Base-by-base conservation (phyloP, 2,888 invertebrate genomes). In the Dasysyrphus tricinctus region DNA sequence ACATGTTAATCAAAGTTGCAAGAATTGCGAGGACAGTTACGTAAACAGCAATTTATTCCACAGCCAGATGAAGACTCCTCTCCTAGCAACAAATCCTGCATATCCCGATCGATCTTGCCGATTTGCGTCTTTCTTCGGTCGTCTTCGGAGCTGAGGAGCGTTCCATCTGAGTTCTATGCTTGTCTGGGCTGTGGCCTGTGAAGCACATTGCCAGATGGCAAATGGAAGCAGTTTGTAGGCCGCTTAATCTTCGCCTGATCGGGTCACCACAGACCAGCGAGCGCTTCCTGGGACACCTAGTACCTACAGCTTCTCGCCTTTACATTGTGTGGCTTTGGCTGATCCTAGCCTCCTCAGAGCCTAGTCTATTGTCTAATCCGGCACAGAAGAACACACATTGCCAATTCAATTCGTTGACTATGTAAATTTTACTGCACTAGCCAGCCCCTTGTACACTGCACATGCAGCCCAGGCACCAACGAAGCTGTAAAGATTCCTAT, bases 1-100 rank as follows among this genome's bases (percentile, higher is more conserved):
- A 86, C 86, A 86, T 86, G 86, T 86, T 86, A 86, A 86, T 86
- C 86, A 86, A 86, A 82, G 86, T 78, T 79, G 74, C 78, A 82
- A 67, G 86, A 81, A 86, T 86, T 86, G 86, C 86, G 67, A 86
- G 78, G 86, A 86, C 86, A 86, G 81, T 86, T 86, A 82, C 75
- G 82, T 86, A 73, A 86, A 86, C 86, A 81, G 82, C 82, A 86
- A 86, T 86, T 82, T 86, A 86, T 86, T 86, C 81, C 47, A 65
- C 44, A 70, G 49, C 63, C 11, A 76, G 56, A 32, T 54, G 69
- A 70, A 78, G 70, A 37, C 74, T 78, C 57, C 39, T 72, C 47
- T 32, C 6, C 14, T 65, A 70, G 69, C 39, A 69, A 81, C 65
- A 74, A 78, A 79, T 86, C 86, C 86, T 86, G 86, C 78, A 78